Evolutionary conservation across 1,140 invertebrate genomes (phyloP).

Genomic region (Oscheius sp.): DNA sequence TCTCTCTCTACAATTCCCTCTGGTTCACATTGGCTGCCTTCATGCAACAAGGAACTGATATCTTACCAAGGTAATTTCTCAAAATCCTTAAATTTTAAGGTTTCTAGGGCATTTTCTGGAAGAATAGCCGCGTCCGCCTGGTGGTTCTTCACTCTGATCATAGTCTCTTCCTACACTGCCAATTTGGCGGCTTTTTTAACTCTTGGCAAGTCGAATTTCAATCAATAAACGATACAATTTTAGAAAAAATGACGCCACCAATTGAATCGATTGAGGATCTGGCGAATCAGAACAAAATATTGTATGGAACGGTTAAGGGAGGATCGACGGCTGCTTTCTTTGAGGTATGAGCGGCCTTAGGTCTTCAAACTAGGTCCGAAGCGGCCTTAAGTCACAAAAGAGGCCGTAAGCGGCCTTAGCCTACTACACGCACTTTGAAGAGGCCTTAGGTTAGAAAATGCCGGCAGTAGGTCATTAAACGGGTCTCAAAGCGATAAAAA

Average conservation of each 20-base stretch:
- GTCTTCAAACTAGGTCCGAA: no score
- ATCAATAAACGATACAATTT: neutral
- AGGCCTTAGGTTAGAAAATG: no score
- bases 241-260: slow-evolving; percentile 38
- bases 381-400: no score
- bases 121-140: slow-evolving; percentile 91
- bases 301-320: slow-evolving; percentile 81
- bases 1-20: slow-evolving; percentile 89
- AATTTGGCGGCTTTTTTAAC: slow-evolving; percentile 91
- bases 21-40: slow-evolving; percentile 95
- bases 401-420: no score
- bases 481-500: no score
- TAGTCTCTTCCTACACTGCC: slow-evolving; percentile 97
- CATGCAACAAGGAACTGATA: slow-evolving; percentile 96
- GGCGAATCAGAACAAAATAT: slow-evolving; percentile 88
- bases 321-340: slow-evolving; percentile 91
- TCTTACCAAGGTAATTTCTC: slow-evolving; percentile 81
- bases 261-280: slow-evolving; percentile 80
- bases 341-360: slow-evolving; percentile 69
- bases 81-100: neutral
- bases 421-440: no score
- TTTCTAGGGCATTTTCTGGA: slow-evolving; percentile 78
- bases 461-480: no score
- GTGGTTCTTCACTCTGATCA: slow-evolving; percentile 98
- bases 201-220: slow-evolving; percentile 65